Evolutionary conservation across 64 coral and sea anemone species (phyloP).

Genomic region (Stichodactyla helianthus): DNA sequence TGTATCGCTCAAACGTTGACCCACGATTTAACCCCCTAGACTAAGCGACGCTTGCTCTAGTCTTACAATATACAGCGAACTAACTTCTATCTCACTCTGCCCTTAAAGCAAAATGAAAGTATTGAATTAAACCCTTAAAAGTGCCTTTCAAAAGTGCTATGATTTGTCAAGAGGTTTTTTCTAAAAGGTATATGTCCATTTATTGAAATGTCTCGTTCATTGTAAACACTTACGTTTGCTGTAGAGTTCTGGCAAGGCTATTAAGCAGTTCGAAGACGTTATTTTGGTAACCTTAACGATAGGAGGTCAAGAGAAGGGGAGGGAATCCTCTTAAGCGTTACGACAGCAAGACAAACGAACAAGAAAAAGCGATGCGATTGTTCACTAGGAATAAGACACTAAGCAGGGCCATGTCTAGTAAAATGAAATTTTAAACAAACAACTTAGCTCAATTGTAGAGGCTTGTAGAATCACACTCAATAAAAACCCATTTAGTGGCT

Average conservation of each 20-base stretch:
- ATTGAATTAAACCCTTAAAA: slow-evolving; percentile 24
- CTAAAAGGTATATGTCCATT: slow-evolving; percentile 27
- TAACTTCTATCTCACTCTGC: background rate
- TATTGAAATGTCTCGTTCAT: slow-evolving; percentile 19
- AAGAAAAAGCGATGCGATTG: slow-evolving; percentile 15
- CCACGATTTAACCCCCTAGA: slow-evolving; percentile 29
- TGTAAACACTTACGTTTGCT: slow-evolving; percentile 22
- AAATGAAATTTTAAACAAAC: slow-evolving; percentile 45
- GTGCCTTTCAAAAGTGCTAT: slow-evolving; percentile 23
- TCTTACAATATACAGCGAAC: background rate
- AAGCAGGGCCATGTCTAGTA: slow-evolving; percentile 20
- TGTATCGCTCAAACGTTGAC: slow-evolving; percentile 17
- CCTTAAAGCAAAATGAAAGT: background rate
- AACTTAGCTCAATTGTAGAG: slow-evolving; percentile 34
- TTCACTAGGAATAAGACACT: slow-evolving; percentile 10
- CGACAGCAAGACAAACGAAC: slow-evolving; percentile 32
- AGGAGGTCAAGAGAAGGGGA: slow-evolving; percentile 44
- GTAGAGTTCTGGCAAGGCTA: slow-evolving; percentile 26
- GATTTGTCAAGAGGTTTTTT: slow-evolving; percentile 32
- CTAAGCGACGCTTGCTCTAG: slow-evolving; percentile 11
- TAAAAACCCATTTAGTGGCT: slow-evolving; percentile 37
- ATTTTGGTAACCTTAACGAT: slow-evolving; percentile 38
- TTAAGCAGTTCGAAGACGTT: slow-evolving; percentile 32
- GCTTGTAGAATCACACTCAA: slow-evolving; percentile 36
- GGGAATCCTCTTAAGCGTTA: slow-evolving; percentile 33